Percentiles rank a stretch among this genome's conserved stretches.
Evolutionary conservation across 2,113 vertebrate genomes (phyloP).

Genomic region (Thalassoma bifasciatum): DNA sequence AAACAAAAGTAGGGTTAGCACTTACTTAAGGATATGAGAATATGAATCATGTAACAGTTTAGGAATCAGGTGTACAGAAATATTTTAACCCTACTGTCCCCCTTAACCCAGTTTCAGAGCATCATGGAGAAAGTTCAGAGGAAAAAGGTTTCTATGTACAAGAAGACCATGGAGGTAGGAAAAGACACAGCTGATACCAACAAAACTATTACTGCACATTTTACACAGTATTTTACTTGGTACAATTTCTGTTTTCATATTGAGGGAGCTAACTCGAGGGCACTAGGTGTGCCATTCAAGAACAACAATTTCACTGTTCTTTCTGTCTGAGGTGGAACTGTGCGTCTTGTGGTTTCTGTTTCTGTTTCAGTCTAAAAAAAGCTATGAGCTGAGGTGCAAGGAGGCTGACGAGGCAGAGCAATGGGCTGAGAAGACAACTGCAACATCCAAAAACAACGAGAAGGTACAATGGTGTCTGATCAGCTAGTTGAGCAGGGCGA

Average conservation of each 20-base stretch:
- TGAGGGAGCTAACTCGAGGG: not conserved
- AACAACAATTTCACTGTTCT: not conserved
- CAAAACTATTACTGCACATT: not conserved
- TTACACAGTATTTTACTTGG: too few relatives aligned
- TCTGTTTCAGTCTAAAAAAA: conserved; percentile 89
- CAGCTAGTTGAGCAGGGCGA: too few relatives aligned
- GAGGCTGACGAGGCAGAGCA: conserved; percentile 89
- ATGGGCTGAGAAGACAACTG: conserved; percentile 76
- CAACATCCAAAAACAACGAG: conserved; percentile 85
- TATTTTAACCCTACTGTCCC: conserved; percentile 10
- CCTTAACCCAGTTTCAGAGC: conserved; percentile 85
- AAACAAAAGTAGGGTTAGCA: not conserved
- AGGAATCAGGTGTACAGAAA: not conserved
- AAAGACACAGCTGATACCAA: not conserved
- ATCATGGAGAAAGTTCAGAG: conserved; percentile 94
- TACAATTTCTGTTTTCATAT: not conserved
- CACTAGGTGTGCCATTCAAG: too few relatives aligned
- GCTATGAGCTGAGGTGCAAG: conserved; percentile 88
- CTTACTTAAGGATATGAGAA: too few relatives aligned
- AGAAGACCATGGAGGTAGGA: conserved; percentile 90
- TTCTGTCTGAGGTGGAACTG: not conserved
- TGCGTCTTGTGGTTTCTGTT: not conserved
- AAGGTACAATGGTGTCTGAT: conserved; percentile 82
- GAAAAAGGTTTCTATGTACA: conserved; percentile 88
- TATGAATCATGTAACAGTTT: too few relatives aligned